phyloP scores from a whole-genome alignment of 1,140 invertebrate species.

The Brachionus koreanus region DNA sequence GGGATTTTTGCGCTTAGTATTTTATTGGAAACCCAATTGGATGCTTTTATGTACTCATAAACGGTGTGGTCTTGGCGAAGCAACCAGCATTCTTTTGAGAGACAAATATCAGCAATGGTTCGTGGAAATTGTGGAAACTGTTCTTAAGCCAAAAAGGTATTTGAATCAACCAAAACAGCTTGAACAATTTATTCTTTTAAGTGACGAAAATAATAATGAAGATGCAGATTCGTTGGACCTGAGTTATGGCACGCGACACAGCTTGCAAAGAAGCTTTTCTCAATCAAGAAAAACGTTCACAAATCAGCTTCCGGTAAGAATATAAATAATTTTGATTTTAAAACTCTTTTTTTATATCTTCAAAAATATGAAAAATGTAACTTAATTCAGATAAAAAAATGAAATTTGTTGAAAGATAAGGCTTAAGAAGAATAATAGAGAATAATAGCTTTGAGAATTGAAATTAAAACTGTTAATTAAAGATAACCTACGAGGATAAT shows the following conservation, averaged over 20 bases:
- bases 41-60: slow-evolving; percentile 70
- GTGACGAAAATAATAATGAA: slow-evolving; percentile 4
- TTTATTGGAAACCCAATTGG: slow-evolving; percentile 80
- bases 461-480: not conserved
- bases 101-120: slow-evolving; percentile 44
- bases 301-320: slow-evolving; percentile 3
- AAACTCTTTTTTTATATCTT: not conserved
- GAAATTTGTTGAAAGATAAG: not conserved
- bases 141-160: not conserved
- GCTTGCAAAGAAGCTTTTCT: slow-evolving; percentile 13
- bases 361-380: not conserved
- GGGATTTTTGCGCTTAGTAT: slow-evolving; percentile 73
- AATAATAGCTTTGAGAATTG: not conserved
- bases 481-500: slow-evolving; percentile 33
- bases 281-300: not conserved
- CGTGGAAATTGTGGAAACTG: slow-evolving; percentile 24
- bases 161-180: not conserved
- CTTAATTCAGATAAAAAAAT: not conserved
- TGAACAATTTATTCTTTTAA: not conserved
- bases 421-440: no score
- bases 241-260: not conserved
- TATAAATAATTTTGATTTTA: not conserved
- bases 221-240: slow-evolving; percentile 9
- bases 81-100: slow-evolving; percentile 71
- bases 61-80: slow-evolving; percentile 67